phyloP scores from a whole-genome alignment of 2,113 vertebrate species.

The Nansenia antarctica region DNA sequence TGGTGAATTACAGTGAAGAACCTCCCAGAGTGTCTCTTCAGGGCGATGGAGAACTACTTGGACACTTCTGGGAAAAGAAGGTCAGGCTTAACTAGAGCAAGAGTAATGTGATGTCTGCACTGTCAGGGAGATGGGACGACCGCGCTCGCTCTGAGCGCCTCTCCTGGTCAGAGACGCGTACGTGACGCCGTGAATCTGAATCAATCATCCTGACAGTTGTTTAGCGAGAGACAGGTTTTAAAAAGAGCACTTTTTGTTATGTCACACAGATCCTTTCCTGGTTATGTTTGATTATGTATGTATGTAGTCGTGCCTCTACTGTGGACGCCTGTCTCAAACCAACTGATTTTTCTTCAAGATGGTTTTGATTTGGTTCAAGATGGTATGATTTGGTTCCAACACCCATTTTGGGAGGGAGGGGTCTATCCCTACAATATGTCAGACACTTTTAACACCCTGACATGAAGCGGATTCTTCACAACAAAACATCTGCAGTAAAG shows the following conservation, averaged over 20 bases:
- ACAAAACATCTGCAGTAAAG: conserved; percentile 2
- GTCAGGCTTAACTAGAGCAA: conserved; percentile 3
- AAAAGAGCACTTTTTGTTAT: too few relatives aligned
- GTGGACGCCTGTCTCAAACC: too few relatives aligned
- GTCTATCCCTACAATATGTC: too few relatives aligned
- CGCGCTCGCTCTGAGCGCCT: conserved; percentile 18
- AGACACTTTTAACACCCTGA: too few relatives aligned
- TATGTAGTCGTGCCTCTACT: too few relatives aligned
- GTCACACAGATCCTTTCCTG: too few relatives aligned
- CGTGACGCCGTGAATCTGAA: too few relatives aligned
- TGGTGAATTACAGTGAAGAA: not conserved
- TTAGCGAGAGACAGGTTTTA: too few relatives aligned
- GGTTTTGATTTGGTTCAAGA: too few relatives aligned
- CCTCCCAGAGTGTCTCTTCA: not conserved
- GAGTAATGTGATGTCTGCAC: conserved; percentile 14
- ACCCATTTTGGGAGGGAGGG: not conserved
- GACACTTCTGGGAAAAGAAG: conserved; percentile 31
- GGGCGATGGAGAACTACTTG: conserved; percentile 2
- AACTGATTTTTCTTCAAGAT: too few relatives aligned
- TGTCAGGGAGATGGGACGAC: not conserved
- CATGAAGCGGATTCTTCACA: not conserved
- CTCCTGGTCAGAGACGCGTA: not conserved
- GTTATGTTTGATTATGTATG: too few relatives aligned
- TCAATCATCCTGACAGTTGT: too few relatives aligned
- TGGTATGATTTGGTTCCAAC: not conserved